Evolutionary conservation across 2,888 invertebrate genomes (phyloP), one percentile per base, ranked within the genome.

Genomic region (Dryadula phaetusa): DNA sequence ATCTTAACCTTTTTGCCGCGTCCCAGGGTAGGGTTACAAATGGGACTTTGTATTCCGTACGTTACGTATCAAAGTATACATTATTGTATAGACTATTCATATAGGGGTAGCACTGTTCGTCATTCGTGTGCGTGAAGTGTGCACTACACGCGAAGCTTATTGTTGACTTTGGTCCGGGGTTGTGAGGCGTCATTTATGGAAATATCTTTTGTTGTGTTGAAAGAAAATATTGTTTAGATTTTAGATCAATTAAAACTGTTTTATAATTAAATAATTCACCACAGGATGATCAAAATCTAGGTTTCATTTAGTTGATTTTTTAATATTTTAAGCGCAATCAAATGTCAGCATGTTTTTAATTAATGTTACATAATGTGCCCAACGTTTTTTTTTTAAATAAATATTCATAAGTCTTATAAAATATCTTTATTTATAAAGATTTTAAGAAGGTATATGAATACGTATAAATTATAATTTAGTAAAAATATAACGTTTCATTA

Each of bases 21-120:
- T 84, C 86, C 80, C 75, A 77, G 86, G 86, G 82, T 92, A 88
- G 88, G 87, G 90, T 92, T 92, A 92, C 82, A 70, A 87, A 87
- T 89, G 85, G 84, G 84, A 88, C 84, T 85, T 86, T 87, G 85
- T 87, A 83, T 84, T 81, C 80, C 72, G 76, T 77, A 79, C 78
- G 74, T 74, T 74, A 74, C 73, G 79, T 83, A 81, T 82, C 80
- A 75, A 77, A 75, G 67, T 73, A 72, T 73, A 70, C 75, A 72
- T 76, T 78, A 72, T 70, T 60, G 62, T 58, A 22, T 47, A 49
- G 58, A 72, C 69, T 74, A 70, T 67, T 68, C 44, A n/a, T 62
- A 42, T 73, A 74, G 72, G 73, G 72, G 56, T 72, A 65, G 67
- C 10, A 34, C n/a, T 16, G 20, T 7, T 71, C 74, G 81, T 82